Base-by-base conservation (phyloP, 2,888 invertebrate genomes). In the Aleiodes testaceus region DNA sequence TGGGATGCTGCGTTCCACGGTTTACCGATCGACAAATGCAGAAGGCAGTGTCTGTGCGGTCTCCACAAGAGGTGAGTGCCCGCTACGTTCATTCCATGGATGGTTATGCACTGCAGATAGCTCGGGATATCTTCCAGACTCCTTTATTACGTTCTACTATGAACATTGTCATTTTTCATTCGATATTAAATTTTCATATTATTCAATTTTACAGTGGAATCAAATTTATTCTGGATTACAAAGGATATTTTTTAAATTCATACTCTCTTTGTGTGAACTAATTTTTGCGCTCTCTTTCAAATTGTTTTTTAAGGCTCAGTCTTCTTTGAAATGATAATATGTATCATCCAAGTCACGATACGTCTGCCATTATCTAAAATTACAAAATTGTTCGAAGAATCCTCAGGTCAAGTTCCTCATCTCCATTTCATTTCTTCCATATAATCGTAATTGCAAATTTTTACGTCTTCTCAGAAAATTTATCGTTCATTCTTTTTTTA, bases 1-100 rank as follows among this genome's bases (percentile, higher is more conserved):
- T 59, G 47, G 20, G 66, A 66, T 66, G 70, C 66, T 70, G 70
- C 65, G 70, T 65, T 70, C 65, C 65, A 70, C 66, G 66, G 65
- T 65, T 45, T 63, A 44, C 45, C 45, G 45, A 63, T 47, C 44
- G 45, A 63, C 45, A 63, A 69, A 64, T 69, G 69, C 69, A 69
- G 47, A 68, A 59, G 68, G 47, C 36, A 61, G 55, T 63, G 50
- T 63, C 69, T 63, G 69, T 59, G 59, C 50, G 64, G 66, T 47
- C 59, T 42, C 59, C 59, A 16, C 59, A 11, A 59, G 70, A 70
- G 70, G 70, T 70, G 66, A 70, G 55, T 70, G 70, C 44, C 65
- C 69, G 64, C 69, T 47, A 44, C 63, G 69, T 69, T 69, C 50
- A 52, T 64, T 69, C 64, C 64, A 64, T 52, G 69, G 26, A 59